Percentiles rank a stretch among this genome's conserved stretches.
Conservation (phyloP, 2,888 invertebrate genomes). For the Keiferia lycopersicella region DNA sequence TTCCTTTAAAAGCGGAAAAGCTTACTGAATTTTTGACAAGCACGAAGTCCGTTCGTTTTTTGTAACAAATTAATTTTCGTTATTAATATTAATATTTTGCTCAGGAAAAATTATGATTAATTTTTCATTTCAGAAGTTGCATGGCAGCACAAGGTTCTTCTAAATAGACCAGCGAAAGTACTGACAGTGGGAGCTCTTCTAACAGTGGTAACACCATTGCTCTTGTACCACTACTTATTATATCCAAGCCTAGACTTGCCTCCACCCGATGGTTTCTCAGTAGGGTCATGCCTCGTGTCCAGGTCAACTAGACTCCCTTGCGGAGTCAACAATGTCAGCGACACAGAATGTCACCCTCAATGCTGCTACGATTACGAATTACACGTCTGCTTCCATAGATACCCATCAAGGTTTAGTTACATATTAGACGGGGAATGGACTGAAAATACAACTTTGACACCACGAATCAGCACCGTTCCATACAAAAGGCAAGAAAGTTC, state of each 20-base stretch:
- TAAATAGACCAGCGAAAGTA: constrained; percentile 64
- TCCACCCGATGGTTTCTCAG: constrained; percentile 64
- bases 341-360: constrained; percentile 61
- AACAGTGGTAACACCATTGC: constrained; percentile 50
- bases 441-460: constrained; percentile 55
- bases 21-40: background rate
- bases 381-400: constrained; percentile 74
- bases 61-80: background rate
- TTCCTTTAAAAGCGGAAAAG: no score
- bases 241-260: constrained; percentile 48
- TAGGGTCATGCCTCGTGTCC: constrained; percentile 63
- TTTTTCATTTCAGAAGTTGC: constrained; percentile 12
- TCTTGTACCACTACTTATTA: constrained; percentile 61
- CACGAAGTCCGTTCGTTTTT: background rate
- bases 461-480: constrained; percentile 59
- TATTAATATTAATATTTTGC: background rate
- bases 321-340: constrained; percentile 54
- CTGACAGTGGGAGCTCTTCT: constrained; percentile 46
- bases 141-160: constrained; percentile 65
- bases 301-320: constrained; percentile 59
- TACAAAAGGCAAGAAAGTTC: constrained; percentile 51
- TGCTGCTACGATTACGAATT: constrained; percentile 76
- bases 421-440: constrained; percentile 56
- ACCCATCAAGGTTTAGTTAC: constrained; percentile 78
- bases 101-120: background rate